Evolutionary conservation across 2,797 vertebrate genomes (phyloP).

Genomic region (Chloroceryle amazona): DNA sequence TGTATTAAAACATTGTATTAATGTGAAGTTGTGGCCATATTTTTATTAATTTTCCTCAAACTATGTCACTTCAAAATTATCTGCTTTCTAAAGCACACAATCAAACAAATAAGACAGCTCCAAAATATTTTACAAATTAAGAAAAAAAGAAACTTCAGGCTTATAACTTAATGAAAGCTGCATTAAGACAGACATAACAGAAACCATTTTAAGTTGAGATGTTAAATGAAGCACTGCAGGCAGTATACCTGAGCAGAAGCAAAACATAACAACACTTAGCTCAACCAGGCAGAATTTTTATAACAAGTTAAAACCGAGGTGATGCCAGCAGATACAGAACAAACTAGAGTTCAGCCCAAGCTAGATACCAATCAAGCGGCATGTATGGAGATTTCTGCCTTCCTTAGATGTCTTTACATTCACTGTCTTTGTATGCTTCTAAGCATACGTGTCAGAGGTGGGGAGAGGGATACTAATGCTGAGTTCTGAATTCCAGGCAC

Average conservation of each 20-base stretch:
- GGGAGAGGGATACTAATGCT: neutral
- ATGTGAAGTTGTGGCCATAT: neutral
- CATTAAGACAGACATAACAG: neutral
- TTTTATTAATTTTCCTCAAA: neutral
- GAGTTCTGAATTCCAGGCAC: neutral
- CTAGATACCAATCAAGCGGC: neutral
- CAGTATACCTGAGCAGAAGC: neutral
- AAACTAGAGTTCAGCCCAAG: neutral
- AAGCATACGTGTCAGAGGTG: accelerated
- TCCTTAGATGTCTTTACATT: neutral
- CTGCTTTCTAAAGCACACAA: neutral
- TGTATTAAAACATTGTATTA: neutral
- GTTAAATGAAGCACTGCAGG: neutral
- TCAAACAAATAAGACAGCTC: neutral
- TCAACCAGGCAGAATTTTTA: neutral
- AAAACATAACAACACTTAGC: neutral
- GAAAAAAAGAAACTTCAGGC: neutral
- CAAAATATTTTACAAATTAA: neutral
- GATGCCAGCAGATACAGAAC: neutral
- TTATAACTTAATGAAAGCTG: neutral
- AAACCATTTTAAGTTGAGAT: neutral
- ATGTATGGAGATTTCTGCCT: neutral
- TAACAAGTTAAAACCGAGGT: neutral
- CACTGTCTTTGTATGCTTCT: neutral
- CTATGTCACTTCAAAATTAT: neutral